Conservation (phyloP, 2,797 vertebrate genomes). For the Poeciliopsis presidionis region DNA sequence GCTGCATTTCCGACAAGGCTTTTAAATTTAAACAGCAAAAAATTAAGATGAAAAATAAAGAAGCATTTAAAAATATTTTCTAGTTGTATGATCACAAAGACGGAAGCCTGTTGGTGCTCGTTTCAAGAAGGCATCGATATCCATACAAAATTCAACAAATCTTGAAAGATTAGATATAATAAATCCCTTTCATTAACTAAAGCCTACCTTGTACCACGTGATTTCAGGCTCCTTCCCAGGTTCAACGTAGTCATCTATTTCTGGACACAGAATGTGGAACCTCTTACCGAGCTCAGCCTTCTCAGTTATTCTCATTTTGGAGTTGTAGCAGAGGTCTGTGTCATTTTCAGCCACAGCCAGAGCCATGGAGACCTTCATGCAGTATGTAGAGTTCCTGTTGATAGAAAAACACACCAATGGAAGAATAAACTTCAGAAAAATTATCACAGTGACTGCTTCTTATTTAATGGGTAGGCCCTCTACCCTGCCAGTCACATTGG, state of each 20-base stretch:
- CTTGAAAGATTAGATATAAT: background rate
- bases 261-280: constrained; percentile 94
- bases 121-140: background rate
- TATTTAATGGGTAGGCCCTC: background rate
- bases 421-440: background rate
- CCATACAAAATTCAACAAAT: background rate
- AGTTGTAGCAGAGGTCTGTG: constrained; percentile 96
- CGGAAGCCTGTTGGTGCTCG: constrained; percentile 19
- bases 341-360: constrained; percentile 97
- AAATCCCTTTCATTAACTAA: background rate
- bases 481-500: background rate
- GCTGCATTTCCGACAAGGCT: constrained; percentile 37
- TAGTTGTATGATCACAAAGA: constrained; percentile 33
- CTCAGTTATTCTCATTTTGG: constrained; percentile 94
- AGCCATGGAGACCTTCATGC: constrained; percentile 99
- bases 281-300: constrained; percentile 98
- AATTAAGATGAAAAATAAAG: constrained; percentile 61
- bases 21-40: constrained; percentile 53
- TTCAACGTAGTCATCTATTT: constrained; percentile 94
- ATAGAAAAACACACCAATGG: constrained; percentile 30
- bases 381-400: constrained; percentile 97
- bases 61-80: constrained; percentile 40
- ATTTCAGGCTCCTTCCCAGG: constrained; percentile 91
- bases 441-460: background rate
- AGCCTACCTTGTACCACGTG: constrained; percentile 94